Percentiles rank a stretch among this genome's conserved stretches.
Conservation (phyloP, 2,797 vertebrate species). For the Myotis vivesi region DNA sequence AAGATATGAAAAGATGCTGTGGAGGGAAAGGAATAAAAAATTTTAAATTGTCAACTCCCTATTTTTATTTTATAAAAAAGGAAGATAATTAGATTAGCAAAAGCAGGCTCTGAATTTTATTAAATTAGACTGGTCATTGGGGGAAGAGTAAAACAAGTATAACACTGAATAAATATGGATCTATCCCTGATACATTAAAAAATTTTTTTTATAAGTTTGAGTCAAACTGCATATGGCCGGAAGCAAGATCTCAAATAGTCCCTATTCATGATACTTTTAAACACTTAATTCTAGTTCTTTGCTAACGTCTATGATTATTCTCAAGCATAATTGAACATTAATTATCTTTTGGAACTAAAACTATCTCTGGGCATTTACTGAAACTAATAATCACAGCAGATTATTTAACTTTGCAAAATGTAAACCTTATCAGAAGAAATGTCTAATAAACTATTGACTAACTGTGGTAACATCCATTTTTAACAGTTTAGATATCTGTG, state of each 20-base stretch:
- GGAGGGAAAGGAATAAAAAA: not conserved
- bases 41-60: not conserved
- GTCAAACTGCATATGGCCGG: not conserved
- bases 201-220: not conserved
- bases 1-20: constrained; percentile 29
- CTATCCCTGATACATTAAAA: not conserved
- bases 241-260: not conserved
- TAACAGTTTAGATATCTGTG: not conserved
- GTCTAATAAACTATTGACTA: not conserved
- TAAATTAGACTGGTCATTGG: not conserved
- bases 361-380: not conserved
- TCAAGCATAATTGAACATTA: not conserved
- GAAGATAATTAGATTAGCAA: not conserved
- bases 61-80: not conserved
- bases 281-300: not conserved
- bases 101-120: not conserved
- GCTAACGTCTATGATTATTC: constrained; percentile 10
- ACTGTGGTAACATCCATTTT: not conserved
- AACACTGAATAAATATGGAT: not conserved
- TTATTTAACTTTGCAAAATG: constrained; percentile 17
- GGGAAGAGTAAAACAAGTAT: not conserved
- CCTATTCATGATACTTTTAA: not conserved
- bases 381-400: not conserved
- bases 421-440: not conserved
- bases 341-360: not conserved